Base-by-base conservation (phyloP, 2,113 vertebrate genomes). In the Camelus bactrianus region DNA sequence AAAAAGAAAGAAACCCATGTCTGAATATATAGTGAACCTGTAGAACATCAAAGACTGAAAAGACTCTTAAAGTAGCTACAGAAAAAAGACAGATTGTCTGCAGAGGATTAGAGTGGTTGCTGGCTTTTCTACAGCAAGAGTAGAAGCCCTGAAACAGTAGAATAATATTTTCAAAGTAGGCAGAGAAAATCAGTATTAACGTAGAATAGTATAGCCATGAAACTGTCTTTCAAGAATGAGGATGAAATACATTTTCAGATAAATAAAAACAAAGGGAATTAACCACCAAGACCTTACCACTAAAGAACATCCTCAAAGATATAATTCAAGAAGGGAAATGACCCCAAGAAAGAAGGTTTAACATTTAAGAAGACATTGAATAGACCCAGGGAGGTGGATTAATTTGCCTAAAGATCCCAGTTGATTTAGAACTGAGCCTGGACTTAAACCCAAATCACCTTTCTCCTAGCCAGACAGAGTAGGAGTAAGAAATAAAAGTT, bases 221-320 rank as follows among this genome's bases (percentile, higher is more conserved):
- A 89, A 72, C 26, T 56, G 26, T 76, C 50, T 91, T 90, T 90
- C 69, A 77, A 70, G 52, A 87, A 32, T 64, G 30, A 89, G 77
- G 79, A 48, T 56, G 72, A 91, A 70, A 32, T 56, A 80, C 32
- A 58, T 77, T n/a, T 79, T 81, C 76, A 82, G 73, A 38, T 48
- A 70, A 86, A 76, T 56, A 38, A 77, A 91, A 64, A 38, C 10
- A 75, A 24, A 69, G 72, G 62, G 76, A 56, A 50, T 91, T 87
- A 65, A 85, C 35, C 75, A 30, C 75, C 24, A 42, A 76, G 60
- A 77, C 80, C 46, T 54, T 32, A 48, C 26, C 73, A 73, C 58
- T 32, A 50, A 65, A 70, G 62, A 38, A 46, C 48, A n/a, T 89
- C 46, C 24, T 52, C 64, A 83, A 62, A 42, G n/a, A 46, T 20